phyloP scores from a whole-genome alignment of 2,113 vertebrate species.

The Nothocercus nigrocapillus region DNA sequence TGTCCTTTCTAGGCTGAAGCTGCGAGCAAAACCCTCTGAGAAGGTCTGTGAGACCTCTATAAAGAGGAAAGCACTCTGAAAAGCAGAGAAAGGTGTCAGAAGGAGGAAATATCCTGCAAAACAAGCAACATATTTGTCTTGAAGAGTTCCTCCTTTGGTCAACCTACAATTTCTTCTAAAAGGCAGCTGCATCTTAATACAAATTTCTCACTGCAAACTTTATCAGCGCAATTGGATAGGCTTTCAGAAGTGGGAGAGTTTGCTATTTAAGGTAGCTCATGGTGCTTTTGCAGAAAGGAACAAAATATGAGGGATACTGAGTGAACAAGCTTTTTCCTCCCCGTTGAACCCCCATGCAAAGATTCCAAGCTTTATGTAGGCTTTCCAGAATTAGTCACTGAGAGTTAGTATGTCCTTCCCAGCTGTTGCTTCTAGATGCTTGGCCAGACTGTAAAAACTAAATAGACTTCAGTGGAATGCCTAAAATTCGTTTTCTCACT shows the following conservation, averaged over 20 bases:
- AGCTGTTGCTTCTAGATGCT: slow-evolving; percentile 50
- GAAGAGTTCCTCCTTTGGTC: background rate
- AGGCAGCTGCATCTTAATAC: background rate
- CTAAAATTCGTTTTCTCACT: slow-evolving; percentile 80
- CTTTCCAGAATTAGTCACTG: slow-evolving; percentile 65
- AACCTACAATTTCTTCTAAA: background rate
- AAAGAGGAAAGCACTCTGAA: background rate
- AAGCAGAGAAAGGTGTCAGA: background rate
- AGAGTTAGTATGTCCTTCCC: slow-evolving; percentile 35
- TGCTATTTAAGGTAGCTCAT: background rate
- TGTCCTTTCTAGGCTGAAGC: background rate
- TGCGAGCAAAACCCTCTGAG: background rate
- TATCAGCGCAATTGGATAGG: background rate
- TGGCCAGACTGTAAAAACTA: slow-evolving; percentile 70
- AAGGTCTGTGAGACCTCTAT: background rate
- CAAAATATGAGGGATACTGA: background rate
- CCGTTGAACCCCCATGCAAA: background rate
- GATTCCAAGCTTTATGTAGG: slow-evolving; percentile 42
- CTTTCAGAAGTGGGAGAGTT: background rate
- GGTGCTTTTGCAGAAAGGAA: background rate
- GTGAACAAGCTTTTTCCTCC: background rate
- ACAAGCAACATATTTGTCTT: background rate
- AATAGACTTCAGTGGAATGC: slow-evolving; percentile 78
- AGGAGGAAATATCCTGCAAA: background rate
- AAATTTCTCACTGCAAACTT: background rate